Evolutionary conservation across 1,140 invertebrate genomes (phyloP), one percentile per base, ranked within the genome.

Genomic region (Drosophila guanche): DNA sequence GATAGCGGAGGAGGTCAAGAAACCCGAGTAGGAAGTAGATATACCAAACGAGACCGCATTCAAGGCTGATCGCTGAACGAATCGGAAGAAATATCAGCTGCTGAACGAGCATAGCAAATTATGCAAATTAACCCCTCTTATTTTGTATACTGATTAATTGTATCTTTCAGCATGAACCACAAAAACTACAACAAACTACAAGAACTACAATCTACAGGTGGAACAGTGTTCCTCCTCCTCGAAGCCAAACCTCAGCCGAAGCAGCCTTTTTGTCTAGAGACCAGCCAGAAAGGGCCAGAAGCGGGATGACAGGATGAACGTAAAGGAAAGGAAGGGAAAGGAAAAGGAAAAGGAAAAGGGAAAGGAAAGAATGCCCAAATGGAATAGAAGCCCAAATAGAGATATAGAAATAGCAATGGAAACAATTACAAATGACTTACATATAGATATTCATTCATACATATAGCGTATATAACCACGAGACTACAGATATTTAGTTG

Each of bases 401-500:
- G 33, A 65, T 63, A 62, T 63, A 53, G 54, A 59, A 69, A 56
- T 63, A 53, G 54, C 55, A 69, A 56, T 43, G 52, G 51, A 50
- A 45, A 52, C 61, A 62, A 63, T 68, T 37, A 37, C 29, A 37
- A 53, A 80, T 67, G 57, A 71, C 50, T 65, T 63, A 79, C 42
- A 63, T 66, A 81, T 68, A 75, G 76, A 68, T 79, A 79, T 70
- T 85, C 83, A 81, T 88, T 81, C 83, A 88, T 86, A 86, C 81
- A 88, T 84, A 86, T 86, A 86, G 83, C 83, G 72, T 88, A 88
- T 85, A 84, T 85, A 86, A 88, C 83, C 84, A 72, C 84, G 79
- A 89, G 84, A 88, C 84, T 88, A 88, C 84, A 88, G 84, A 88
- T 89, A 88, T 88, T 84, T 88, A 88, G 84, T 89, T 88, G 84